Conservation (phyloP, 2,113 vertebrate genomes). For the Aegithalos caudatus region DNA sequence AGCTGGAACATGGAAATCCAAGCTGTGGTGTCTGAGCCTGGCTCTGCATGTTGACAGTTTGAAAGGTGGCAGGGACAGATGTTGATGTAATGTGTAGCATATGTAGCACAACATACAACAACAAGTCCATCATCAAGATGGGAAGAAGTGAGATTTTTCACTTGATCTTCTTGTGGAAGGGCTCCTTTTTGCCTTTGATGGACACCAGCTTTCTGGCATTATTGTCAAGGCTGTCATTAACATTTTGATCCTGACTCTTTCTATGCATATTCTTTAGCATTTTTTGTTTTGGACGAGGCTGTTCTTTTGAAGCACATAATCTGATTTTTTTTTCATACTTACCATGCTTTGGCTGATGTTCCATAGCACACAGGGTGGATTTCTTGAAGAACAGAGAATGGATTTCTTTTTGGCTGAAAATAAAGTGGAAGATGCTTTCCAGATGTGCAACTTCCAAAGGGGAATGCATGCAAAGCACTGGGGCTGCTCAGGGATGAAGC, state of each 20-base stretch:
- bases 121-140: background rate
- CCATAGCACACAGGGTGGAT: too few relatives aligned
- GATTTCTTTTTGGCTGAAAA: background rate
- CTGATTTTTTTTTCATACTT: background rate
- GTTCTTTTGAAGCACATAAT: background rate
- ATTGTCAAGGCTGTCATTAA: background rate
- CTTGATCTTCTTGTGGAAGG: background rate
- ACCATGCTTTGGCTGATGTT: background rate
- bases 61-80: background rate
- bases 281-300: background rate
- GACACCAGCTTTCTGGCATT: background rate
- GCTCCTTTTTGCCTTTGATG: background rate
- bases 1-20: background rate
- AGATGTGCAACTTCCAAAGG: background rate
- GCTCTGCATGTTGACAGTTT: background rate
- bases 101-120: background rate
- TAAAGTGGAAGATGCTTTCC: background rate
- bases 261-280: background rate
- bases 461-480: background rate
- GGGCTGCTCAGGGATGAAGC: background rate
- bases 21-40: background rate
- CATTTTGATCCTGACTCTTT: background rate
- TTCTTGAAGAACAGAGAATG: background rate
- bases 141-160: background rate
- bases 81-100: background rate